Evolutionary conservation across 23 tunicate species (phyloP), one percentile per base, ranked within the genome.

Genomic region (Botrylloides violaceus): DNA sequence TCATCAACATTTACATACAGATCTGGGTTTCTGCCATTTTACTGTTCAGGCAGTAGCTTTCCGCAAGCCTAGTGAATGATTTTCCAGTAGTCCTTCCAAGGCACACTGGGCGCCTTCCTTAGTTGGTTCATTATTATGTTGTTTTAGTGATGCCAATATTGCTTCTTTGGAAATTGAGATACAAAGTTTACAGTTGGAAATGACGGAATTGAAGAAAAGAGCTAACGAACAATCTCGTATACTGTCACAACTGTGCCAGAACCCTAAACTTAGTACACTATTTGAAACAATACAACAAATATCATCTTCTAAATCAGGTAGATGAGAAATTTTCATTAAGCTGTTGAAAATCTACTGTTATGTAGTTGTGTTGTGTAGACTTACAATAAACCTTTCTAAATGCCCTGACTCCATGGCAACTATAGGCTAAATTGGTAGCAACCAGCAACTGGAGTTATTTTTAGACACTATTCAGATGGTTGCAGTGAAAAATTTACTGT

Each of bases 141-240:
- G n/a, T n/a, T 0, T 60, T 60, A 60, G 29, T 23, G n/a, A 60
- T 0, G 15, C n/a, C 18, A n/a, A 60, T 23, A 1, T 60, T 60
- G 19, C 29, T 60, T 20, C 53, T 7, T 43, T 43, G 53, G 53
- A 43, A 32, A 24, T 31, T 19, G 74, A 68, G 36, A 28, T 68
- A n/a, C 74, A 43, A 37, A 19, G 9, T 0, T 24, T 68, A 24
- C 29, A 24, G 0, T 25, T 1, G 30, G 74, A 68, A 22, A 21
- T 68, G 74, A 37, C 26, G 26, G 74, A 68, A 19, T 43, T 68
- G 23, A 68, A 68, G 57, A 68, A 39, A n/a, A 39, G 74, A 43
- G 74, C 74, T 1, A 43, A 39, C 7, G 74, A 68, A 37, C 74
- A 68, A 37, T 68, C 74, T 1, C 74, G 37, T 37, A 38, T 68